Percentiles rank a stretch among this genome's conserved stretches.
phyloP scores from a whole-genome alignment of 2,797 vertebrate genomes.

The Potorous gilbertii region DNA sequence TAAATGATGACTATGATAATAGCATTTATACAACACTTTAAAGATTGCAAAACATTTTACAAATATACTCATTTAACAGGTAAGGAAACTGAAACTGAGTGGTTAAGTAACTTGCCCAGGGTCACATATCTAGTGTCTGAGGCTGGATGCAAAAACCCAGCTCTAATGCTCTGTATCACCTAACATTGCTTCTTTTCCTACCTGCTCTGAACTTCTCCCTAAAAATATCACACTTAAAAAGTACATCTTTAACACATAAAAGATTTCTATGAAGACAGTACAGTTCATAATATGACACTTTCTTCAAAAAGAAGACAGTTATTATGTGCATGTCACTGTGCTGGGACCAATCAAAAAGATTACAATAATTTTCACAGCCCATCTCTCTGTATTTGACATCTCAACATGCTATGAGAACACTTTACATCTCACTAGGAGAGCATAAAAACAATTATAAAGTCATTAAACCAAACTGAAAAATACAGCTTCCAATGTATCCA shows the following conservation, averaged over 20 bases:
- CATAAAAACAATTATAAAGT: not conserved
- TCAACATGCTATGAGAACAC: constrained; percentile 18
- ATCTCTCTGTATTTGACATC: constrained; percentile 12
- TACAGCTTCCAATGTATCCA: not conserved
- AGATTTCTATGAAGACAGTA: not conserved
- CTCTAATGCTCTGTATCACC: too few species aligned
- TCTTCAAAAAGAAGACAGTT: not conserved
- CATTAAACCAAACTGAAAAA: not conserved
- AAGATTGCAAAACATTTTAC: too few species aligned
- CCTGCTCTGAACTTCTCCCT: not conserved
- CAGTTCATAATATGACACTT: not conserved
- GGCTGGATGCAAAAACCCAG: constrained; percentile 29
- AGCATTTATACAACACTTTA: too few species aligned
- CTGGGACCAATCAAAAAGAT: not conserved
- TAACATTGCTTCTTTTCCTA: not conserved
- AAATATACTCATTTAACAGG: constrained; percentile 21
- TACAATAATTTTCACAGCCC: constrained; percentile 10
- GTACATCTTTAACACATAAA: constrained; percentile 10
- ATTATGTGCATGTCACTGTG: not conserved
- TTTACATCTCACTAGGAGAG: constrained; percentile 18
- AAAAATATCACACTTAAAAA: constrained; percentile 23
- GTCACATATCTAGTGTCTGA: constrained; percentile 43
- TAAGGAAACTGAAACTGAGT: constrained; percentile 11
- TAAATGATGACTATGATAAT: too few species aligned
- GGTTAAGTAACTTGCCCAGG: constrained; percentile 43